Conservation (phyloP, 2,888 invertebrate genomes). For the Nomada ferruginata region DNA sequence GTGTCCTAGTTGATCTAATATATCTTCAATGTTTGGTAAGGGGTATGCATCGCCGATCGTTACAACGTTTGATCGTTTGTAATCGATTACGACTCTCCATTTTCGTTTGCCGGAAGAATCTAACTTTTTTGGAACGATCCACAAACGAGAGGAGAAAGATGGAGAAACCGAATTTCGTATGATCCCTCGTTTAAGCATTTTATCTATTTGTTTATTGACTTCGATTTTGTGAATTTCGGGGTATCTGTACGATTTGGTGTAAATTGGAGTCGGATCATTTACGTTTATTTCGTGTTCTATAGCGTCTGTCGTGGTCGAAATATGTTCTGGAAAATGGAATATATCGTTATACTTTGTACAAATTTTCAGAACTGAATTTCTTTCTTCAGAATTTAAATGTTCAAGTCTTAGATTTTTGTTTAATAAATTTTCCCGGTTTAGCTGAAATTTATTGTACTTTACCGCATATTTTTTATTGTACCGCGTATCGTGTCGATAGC, state of each 20-base stretch:
- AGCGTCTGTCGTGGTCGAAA: neutral
- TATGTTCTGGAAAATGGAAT: neutral
- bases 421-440: neutral
- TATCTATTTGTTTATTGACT: neutral
- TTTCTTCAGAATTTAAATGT: neutral
- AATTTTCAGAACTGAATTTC: neutral
- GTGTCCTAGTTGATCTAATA: too few relatives aligned
- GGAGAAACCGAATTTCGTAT: neutral
- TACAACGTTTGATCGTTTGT: too few relatives aligned
- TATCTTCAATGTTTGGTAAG: too few relatives aligned
- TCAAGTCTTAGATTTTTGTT: neutral
- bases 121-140: neutral
- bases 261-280: neutral
- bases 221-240: constrained; percentile 2
- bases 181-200: neutral
- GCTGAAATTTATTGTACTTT: constrained; percentile 3
- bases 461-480: too few relatives aligned
- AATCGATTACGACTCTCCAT: too few relatives aligned
- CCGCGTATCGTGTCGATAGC: too few relatives aligned
- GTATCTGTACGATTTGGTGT: neutral
- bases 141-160: neutral
- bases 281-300: neutral
- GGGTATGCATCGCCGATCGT: too few relatives aligned
- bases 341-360: neutral
- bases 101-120: neutral